phyloP scores from a whole-genome alignment of 2,113 vertebrate genomes.

The Donacobius atricapilla region DNA sequence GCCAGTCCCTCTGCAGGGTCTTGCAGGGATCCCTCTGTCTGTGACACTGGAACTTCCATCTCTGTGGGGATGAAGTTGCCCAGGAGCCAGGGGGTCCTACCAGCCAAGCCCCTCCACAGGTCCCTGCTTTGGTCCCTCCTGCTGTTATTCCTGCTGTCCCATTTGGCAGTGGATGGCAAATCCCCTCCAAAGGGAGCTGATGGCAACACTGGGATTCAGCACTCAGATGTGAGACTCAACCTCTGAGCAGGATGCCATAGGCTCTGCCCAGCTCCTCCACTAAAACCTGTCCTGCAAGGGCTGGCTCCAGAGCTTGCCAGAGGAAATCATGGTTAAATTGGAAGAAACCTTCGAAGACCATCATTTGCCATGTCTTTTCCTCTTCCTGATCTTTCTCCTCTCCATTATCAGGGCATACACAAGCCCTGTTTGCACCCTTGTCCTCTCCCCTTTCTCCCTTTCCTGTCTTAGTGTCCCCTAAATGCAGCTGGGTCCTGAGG shows the following conservation, averaged over 20 bases:
- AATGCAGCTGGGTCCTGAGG: not conserved
- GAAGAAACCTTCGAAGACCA: not conserved
- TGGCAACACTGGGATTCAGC: not conserved
- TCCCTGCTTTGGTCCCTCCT: rapidly evolving
- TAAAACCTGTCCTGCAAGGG: not conserved
- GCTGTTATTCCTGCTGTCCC: not conserved
- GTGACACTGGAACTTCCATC: not conserved
- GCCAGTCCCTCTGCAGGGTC: not conserved
- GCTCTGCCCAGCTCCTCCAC: not conserved
- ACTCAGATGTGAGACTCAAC: not conserved
- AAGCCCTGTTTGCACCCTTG: not conserved
- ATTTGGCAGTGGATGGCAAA: not conserved
- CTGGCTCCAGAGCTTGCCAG: not conserved
- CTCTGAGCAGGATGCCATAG: not conserved
- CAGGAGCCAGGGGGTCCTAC: not conserved
- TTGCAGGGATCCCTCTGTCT: not conserved
- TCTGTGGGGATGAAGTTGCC: not conserved
- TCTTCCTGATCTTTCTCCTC: not conserved
- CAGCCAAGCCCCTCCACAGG: not conserved
- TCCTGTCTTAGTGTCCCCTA: not conserved
- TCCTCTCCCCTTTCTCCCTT: not conserved
- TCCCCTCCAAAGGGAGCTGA: not conserved
- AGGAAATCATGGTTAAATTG: not conserved
- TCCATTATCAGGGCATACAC: not conserved
- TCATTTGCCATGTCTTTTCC: not conserved